Base-by-base conservation (phyloP, 2,797 vertebrate genomes). In the Brotogeris chrysoptera region DNA sequence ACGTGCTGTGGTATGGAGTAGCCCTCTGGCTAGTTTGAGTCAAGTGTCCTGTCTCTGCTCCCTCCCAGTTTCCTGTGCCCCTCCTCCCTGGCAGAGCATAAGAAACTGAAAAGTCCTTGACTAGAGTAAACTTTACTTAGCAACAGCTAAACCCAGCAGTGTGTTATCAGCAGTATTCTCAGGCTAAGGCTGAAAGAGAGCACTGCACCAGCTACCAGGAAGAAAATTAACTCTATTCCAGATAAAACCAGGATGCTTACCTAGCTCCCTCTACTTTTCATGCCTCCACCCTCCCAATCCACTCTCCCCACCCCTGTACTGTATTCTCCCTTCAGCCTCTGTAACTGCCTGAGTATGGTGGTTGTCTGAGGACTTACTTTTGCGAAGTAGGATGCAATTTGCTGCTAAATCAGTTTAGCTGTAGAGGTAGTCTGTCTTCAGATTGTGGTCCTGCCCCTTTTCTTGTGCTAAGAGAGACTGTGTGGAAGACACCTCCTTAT, bases 311-410 rank as follows among this genome's bases (percentile, higher is more conserved):
- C 10, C 5, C 27, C 17, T 57, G 36, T n/a, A 18, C 43, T 10
- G 9, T 3, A 12, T 30, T 38, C 14, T 6, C 34, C 12, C 38
- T 13, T n/a, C 52, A 3, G 1, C 15, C 74, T 71, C 47, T 68
- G 39, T 43, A 74, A 34, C 47, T 64, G 23, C 15, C 2, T 4
- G n/a, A 44, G 23, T 25, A 27, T 1, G 3, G 18, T 0, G 0
- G 41, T 14, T 43, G n/a, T 14, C 47, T 4, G 25, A 88, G 44
- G 34, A 86, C 59, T 88, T 85, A 79, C 83, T 39, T 71, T 8
- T 44, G 47, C 32, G 43, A 53, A 57, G 43, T 8, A 36, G 9
- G n/a, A 13, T 28, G 32, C 7, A 25, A 39, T 20, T 14, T 21
- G 44, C 28, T 13, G 68, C 24, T 63, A 16, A 79, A 53, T 53